Base-by-base conservation (phyloP, 2,113 vertebrate species). In the Scomber scombrus region DNA sequence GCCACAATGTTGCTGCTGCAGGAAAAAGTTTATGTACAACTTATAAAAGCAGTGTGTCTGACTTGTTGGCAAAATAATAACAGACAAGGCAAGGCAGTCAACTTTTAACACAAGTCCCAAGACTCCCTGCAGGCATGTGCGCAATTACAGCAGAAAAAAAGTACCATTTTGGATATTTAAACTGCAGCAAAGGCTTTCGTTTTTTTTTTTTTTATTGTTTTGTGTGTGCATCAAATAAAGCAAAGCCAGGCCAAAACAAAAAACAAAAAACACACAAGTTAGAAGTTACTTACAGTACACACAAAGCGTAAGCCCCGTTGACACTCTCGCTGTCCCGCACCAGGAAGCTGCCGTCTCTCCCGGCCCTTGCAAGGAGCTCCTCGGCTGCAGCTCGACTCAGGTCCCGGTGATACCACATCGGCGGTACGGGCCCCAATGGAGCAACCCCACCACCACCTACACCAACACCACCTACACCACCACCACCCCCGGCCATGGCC, bases 271-370 rank as follows among this genome's bases (percentile, higher is more conserved):
- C 23, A 26, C 23, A 26, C 23, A 3, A 15, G 19, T 34, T 12
- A 45, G 3, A 18, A 7, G 70, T 49, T 90, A 97, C 97, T 98
- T 89, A 98, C 97, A 98, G 95, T 21, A 98, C 94, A 73, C 97
- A 98, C 62, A 98, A 91, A 40, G 97, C 97, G 86, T 96, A 98
- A 84, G 97, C 97, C 49, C 97, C 97, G 89, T 86, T 95, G 76
- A 98, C 97, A 69, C 97, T 98, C 92, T 98, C 97, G 81, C 97
- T 97, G 93, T 98, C 97, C 88, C 97, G 96, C 86, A 98, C 97
- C 94, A 98, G 95, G 95, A 98, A 98, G 93, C 97, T 97, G 83
- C 97, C 97, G 85, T 98, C 97, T 45, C 96, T 94, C 58, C 96
- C 97, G 23, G 97, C 96, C 43, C 97, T 92, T 58, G 97, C 97